These are phyloP conservation scores for Caenorhabditis auriculariae DNA, from an alignment of 2,888 invertebrate genomes.

Conservation along the genomic window DNA sequence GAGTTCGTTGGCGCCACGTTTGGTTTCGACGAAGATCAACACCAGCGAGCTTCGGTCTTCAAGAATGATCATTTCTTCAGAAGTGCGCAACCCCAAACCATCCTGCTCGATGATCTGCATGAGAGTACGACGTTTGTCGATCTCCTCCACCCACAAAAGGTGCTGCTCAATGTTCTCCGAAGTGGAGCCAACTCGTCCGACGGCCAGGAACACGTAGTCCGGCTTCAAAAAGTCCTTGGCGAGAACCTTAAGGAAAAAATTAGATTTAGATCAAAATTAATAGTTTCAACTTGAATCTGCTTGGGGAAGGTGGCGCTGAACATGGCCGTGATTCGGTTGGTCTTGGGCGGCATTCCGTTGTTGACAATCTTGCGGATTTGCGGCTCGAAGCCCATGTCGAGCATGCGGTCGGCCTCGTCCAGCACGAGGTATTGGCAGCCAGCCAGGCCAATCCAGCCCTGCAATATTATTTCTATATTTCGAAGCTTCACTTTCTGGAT, in stretches of 20 bases:
- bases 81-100: slow-evolving; percentile 4
- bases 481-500: too few species aligned
- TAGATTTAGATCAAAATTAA: not conserved
- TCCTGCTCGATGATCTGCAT: slow-evolving; percentile 81
- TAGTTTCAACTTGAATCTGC: slow-evolving; percentile 78
- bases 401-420: slow-evolving; percentile 98
- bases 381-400: slow-evolving; percentile 99
- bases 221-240: slow-evolving; percentile 90
- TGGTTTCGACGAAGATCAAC: slow-evolving; percentile 97
- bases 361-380: slow-evolving; percentile 69
- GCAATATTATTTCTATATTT: too few species aligned
- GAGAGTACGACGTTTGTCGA: slow-evolving; percentile 91
- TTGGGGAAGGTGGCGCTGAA: slow-evolving; percentile 99
- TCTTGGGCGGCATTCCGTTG: slow-evolving; percentile 82
- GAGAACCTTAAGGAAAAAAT: slow-evolving; percentile 72
- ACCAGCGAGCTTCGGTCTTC: slow-evolving; percentile 72
- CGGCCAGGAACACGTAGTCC: slow-evolving; percentile 98
- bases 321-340: slow-evolving; percentile 96
- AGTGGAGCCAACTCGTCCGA: slow-evolving; percentile 97
- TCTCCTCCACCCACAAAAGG: slow-evolving; percentile 95
- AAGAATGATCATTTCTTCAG: not conserved
- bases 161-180: slow-evolving; percentile 97
- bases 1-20: slow-evolving; percentile 93
- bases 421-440: slow-evolving; percentile 78
- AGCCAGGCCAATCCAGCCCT: slow-evolving; percentile 84